Base-by-base conservation (phyloP, 2,888 invertebrate species). In the Polylopha cassiicola region DNA sequence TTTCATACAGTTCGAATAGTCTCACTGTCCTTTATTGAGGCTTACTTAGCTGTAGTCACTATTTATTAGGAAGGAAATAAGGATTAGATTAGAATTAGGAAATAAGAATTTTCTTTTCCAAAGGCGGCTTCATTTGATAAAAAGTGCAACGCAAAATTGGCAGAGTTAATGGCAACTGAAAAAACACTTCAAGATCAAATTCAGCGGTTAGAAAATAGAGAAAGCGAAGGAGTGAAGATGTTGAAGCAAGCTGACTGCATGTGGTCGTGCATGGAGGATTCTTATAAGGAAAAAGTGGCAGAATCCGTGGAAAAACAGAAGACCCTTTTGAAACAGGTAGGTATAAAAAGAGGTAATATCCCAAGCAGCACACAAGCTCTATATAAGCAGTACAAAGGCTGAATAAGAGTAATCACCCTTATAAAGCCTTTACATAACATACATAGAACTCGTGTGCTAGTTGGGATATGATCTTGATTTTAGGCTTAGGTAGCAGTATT, bases 171-270 rank as follows among this genome's bases (percentile, higher is more conserved):
- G 20, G 61, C 69, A 26, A 72, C 79, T n/a, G 89, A 91, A 49
- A 72, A 85, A 26, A 64, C 75, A 13, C 73, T 90, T 48, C 81
- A 58, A 47, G 51, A 55, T 0, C 87, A 89, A 45, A 87, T 92
- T 14, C 72, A 73, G 43, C 80, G 86, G 31, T 65, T 92, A 29
- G 90, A 91, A 55, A 60, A 82, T 1, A 85, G 87, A 15, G 90
- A 91, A 54, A 81, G 78, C 37, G 78, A 87, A 1, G 89, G 89
- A 28, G 65, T 84, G 36, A 62, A 76, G 27, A 66, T 87, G 4
- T 54, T 90, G 23, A 87, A 87, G 54, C 71, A 88, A 47, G 88
- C 89, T 0, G 89, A 89, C 39, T 73, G 79, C 28, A 79, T 89
- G 65, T 88, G 89, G 85, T 58, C 78, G 0, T 74, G 77, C 27